Evolutionary conservation across 1,140 invertebrate species (phyloP).

Genomic region (Macrotrachela quadricornifera): DNA sequence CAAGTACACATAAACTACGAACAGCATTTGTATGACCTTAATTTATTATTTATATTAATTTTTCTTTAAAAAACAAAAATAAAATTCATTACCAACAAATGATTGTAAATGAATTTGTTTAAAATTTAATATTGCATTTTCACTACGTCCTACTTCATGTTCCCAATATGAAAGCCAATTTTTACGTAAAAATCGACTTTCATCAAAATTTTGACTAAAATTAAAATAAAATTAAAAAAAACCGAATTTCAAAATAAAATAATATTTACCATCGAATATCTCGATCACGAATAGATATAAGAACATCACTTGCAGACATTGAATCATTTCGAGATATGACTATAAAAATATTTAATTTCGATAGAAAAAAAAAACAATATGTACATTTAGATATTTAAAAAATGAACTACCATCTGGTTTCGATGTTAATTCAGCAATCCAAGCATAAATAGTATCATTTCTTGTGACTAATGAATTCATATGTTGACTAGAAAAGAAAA

Average conservation of each 20-base stretch:
- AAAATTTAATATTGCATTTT: constrained; percentile 48
- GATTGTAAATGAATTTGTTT: constrained; percentile 84
- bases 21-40: constrained; percentile 58
- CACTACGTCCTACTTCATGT: constrained; percentile 54
- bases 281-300: too few relatives aligned
- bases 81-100: constrained; percentile 32
- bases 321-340: too few relatives aligned
- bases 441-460: too few relatives aligned
- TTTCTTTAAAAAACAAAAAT: too few relatives aligned
- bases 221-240: constrained; percentile 24
- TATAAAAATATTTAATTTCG: not conserved
- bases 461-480: too few relatives aligned
- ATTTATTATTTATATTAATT: too few relatives aligned
- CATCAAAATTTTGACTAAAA: constrained; percentile 43
- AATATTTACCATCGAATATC: too few relatives aligned
- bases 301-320: too few relatives aligned
- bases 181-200: constrained; percentile 54
- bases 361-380: not conserved
- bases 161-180: constrained; percentile 95
- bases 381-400: not conserved
- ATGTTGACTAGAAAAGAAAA: too few relatives aligned
- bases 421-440: not conserved
- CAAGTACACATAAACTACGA: constrained; percentile 46
- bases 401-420: not conserved
- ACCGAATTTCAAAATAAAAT: not conserved